Conservation (phyloP, 1,140 invertebrate genomes). For the Ephestia elutella region DNA sequence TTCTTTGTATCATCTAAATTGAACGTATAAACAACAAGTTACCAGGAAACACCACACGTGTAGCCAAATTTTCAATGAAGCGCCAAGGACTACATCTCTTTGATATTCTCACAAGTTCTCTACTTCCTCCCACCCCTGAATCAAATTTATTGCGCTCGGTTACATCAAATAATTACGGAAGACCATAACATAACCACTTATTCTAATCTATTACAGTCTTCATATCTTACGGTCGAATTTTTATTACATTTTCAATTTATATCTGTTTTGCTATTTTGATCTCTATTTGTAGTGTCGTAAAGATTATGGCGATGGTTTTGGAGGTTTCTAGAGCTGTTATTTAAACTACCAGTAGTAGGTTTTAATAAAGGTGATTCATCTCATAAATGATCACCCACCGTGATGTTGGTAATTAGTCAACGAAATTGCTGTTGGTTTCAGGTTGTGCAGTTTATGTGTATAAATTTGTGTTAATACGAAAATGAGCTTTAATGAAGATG, state of each 20-base stretch:
- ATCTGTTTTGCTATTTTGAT: not conserved
- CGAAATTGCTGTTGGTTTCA: not conserved
- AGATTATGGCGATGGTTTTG: not conserved
- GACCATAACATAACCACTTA: slow-evolving; percentile 5
- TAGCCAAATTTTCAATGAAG: too few species aligned
- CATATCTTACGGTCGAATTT: not conserved
- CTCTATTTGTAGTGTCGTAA: not conserved
- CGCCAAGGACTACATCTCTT: not conserved
- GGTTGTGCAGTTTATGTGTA: not conserved
- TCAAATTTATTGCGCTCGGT: not conserved
- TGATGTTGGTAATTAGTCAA: not conserved
- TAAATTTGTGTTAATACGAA: too few species aligned
- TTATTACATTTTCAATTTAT: slow-evolving; percentile 1
- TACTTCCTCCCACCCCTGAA: not conserved
- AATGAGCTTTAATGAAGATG: too few species aligned
- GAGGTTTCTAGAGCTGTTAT: not conserved
- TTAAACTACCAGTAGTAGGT: not conserved
- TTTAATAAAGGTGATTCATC: not conserved
- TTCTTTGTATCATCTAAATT: too few species aligned
- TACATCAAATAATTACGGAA: slow-evolving; percentile 10
- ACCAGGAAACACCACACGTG: too few species aligned
- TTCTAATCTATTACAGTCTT: slow-evolving; percentile 8
- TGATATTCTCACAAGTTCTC: not conserved
- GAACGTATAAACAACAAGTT: too few species aligned
- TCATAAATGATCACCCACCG: not conserved